Conservation (phyloP, 1,140 invertebrate genomes). For the Ruditapes philippinarum region DNA sequence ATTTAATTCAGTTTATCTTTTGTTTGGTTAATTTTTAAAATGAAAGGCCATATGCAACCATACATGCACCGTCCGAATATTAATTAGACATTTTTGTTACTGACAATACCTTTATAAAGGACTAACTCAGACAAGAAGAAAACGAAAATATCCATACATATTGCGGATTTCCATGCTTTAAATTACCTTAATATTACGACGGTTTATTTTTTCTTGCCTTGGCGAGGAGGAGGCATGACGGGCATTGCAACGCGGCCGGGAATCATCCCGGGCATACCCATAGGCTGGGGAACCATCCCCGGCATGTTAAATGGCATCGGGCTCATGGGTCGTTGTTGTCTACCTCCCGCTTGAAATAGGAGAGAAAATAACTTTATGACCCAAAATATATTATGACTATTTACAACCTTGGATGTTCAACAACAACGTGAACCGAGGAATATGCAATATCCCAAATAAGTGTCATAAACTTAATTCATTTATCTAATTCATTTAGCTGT, state of each 20-base stretch:
- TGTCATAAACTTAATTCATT: too few species aligned
- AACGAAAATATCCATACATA: not conserved
- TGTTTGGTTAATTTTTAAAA: too few species aligned
- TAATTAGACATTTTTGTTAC: too few species aligned
- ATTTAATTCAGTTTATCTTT: too few species aligned
- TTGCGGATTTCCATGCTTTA: not conserved
- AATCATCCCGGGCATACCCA: conserved; percentile 20
- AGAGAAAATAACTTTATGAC: not conserved
- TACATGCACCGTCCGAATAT: not conserved
- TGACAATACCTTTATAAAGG: too few species aligned
- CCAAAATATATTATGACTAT: too few species aligned
- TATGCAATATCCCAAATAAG: too few species aligned
- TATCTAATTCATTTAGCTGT: too few species aligned
- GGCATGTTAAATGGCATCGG: conserved; percentile 32
- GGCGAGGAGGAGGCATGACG: not conserved
- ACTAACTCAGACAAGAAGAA: not conserved
- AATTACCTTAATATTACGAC: not conserved
- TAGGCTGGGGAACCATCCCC: not conserved
- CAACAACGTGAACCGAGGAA: too few species aligned
- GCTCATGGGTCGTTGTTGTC: not conserved
- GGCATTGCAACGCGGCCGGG: not conserved
- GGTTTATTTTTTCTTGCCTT: conserved; percentile 4
- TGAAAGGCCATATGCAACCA: too few species aligned
- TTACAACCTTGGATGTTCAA: too few species aligned
- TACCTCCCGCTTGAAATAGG: not conserved